phyloP scores from a whole-genome alignment of 2,888 invertebrate species.

The Dione vanillae region DNA sequence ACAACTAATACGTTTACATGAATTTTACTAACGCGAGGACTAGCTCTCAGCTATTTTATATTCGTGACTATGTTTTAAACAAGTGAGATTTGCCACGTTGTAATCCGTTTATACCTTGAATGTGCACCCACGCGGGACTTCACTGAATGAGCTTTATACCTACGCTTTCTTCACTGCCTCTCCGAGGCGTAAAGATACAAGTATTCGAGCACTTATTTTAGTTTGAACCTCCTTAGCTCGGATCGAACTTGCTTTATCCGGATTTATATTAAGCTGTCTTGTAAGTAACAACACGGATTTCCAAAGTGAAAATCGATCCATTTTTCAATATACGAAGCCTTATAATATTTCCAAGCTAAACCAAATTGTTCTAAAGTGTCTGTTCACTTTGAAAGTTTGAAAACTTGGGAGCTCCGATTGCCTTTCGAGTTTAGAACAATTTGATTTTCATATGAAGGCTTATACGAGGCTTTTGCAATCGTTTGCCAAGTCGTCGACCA shows the following conservation, averaged over 20 bases:
- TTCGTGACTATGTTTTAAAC: slow-evolving; percentile 78
- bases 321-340: slow-evolving; percentile 28
- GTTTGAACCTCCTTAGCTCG: slow-evolving; percentile 74
- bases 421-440: slow-evolving; percentile 47
- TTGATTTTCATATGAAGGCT: slow-evolving; percentile 47
- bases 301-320: slow-evolving; percentile 42
- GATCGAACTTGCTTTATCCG: slow-evolving; percentile 70
- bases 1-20: neutral
- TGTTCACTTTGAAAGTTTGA: slow-evolving; percentile 31
- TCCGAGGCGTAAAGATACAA: slow-evolving; percentile 66
- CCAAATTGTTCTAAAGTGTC: slow-evolving; percentile 37
- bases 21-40: slow-evolving; percentile 53
- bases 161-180: slow-evolving; percentile 58
- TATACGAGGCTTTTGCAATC: slow-evolving; percentile 45
- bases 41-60: slow-evolving; percentile 64
- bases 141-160: slow-evolving; percentile 58
- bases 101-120: slow-evolving; percentile 57
- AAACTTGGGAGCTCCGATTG: slow-evolving; percentile 43
- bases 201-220: slow-evolving; percentile 75
- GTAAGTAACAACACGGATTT: slow-evolving; percentile 52
- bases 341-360: slow-evolving; percentile 44
- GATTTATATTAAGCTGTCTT: slow-evolving; percentile 66
- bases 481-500: slow-evolving; percentile 61
- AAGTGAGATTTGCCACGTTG: slow-evolving; percentile 67
- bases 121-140: slow-evolving; percentile 65